Conservation (phyloP, 2,797 vertebrate species). For the Poeciliopsis infans region DNA sequence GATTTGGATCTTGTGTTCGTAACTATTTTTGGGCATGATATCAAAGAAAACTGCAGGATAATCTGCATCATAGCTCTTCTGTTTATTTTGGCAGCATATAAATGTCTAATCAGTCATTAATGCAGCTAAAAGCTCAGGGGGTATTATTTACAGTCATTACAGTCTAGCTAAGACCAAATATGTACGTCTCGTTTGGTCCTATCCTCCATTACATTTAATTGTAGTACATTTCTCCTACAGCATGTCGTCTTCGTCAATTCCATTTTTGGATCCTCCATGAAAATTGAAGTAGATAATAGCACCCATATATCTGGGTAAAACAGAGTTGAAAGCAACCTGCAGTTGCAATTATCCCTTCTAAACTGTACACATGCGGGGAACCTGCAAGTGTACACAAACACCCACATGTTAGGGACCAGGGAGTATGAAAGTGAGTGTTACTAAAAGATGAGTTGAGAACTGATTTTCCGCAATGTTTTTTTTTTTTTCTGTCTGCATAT, state of each 20-base stretch:
- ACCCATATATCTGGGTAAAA: neutral
- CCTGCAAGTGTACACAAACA: conserved; percentile 15
- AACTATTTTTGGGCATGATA: neutral
- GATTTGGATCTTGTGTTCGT: neutral
- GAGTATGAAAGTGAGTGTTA: neutral
- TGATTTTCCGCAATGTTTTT: neutral
- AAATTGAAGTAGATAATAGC: conserved; percentile 34
- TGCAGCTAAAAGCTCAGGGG: conserved; percentile 11
- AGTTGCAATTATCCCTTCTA: conserved; percentile 4
- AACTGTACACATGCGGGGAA: conserved; percentile 17
- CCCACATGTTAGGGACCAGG: conserved; percentile 6
- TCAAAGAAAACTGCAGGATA: neutral
- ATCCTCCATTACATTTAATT: conserved; percentile 57
- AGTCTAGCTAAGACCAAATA: conserved; percentile 17
- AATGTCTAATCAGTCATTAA: conserved; percentile 24
- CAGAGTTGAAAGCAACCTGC: conserved; percentile 11
- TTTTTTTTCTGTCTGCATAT: conserved; percentile 32
- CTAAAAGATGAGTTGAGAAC: neutral
- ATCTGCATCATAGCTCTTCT: conserved; percentile 5
- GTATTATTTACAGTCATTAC: conserved; percentile 54
- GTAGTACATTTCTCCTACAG: conserved; percentile 45
- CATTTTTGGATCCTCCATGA: conserved; percentile 19
- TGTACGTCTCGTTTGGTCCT: conserved; percentile 21
- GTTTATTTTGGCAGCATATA: conserved; percentile 19
- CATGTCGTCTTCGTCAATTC: conserved; percentile 27